These are phyloP conservation scores for Ephialtes manifestator DNA, from an alignment of 2,888 invertebrate genomes.

Conservation along the genomic window DNA sequence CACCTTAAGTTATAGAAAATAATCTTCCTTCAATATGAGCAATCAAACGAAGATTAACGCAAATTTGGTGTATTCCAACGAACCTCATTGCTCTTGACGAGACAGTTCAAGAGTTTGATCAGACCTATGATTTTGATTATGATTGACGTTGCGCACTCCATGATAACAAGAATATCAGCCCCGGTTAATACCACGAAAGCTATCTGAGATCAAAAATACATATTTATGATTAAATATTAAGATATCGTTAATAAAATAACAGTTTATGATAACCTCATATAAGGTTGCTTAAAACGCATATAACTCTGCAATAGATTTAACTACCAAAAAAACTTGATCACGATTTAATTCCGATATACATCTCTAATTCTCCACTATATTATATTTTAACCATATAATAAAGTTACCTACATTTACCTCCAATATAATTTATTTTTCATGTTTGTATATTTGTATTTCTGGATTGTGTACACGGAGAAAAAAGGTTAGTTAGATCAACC, in stretches of 20 bases:
- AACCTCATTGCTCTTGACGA: slow-evolving; percentile 20
- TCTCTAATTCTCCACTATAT: too few species aligned
- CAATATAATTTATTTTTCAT: too few species aligned
- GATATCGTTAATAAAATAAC: background rate
- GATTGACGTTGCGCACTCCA: background rate
- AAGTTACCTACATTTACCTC: too few species aligned
- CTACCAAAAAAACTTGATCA: too few species aligned
- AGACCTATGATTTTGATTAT: slow-evolving; percentile 11
- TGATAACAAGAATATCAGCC: background rate
- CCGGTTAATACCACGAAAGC: slow-evolving; percentile 25
- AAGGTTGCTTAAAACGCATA: too few species aligned
- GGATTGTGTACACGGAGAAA: too few species aligned
- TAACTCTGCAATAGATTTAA: too few species aligned
- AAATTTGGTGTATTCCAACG: background rate
- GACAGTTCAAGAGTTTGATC: slow-evolving; percentile 22
- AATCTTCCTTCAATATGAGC: background rate
- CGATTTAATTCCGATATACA: too few species aligned
- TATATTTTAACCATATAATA: too few species aligned
- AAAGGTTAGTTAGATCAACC: too few species aligned
- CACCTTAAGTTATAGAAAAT: background rate
- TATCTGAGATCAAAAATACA: slow-evolving; percentile 12
- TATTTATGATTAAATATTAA: background rate
- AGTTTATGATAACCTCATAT: background rate
- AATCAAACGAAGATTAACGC: background rate
- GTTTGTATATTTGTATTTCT: too few species aligned